Conservation (phyloP, 1,140 invertebrate genomes). For the Pantala flavescens region DNA sequence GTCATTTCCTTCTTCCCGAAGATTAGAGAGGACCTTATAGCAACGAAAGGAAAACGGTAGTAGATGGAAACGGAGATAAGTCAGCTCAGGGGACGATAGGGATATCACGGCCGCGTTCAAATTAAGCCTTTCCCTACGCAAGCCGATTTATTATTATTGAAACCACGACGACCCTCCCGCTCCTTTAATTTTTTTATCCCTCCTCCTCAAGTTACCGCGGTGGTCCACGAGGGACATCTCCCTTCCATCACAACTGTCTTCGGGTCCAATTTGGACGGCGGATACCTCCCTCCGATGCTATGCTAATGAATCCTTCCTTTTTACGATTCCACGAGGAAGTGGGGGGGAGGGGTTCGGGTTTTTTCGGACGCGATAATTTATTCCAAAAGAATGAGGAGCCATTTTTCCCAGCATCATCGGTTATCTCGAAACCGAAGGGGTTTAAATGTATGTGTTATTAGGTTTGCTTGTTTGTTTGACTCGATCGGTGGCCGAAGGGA, state of each 20-base stretch:
- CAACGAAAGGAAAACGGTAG: background rate
- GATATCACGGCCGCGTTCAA: background rate
- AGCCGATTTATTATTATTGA: background rate
- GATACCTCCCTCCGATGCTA: background rate
- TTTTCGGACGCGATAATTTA: background rate
- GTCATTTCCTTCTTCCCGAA: too few species aligned
- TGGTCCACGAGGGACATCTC: too few species aligned
- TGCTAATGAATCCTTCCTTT: background rate
- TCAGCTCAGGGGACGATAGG: background rate
- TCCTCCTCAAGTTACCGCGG: background rate
- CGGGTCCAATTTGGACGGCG: too few species aligned
- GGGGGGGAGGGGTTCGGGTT: background rate
- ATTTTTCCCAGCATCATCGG: too few species aligned
- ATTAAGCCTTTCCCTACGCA: background rate
- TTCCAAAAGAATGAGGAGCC: background rate
- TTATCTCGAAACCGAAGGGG: too few species aligned
- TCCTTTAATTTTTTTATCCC: background rate
- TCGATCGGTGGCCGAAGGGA: background rate
- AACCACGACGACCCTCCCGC: background rate
- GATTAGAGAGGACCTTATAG: background rate
- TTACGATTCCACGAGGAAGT: background rate
- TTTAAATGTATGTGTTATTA: too few species aligned
- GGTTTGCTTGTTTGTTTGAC: background rate
- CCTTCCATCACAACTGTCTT: too few species aligned
- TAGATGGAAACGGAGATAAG: background rate